phyloP scores from a whole-genome alignment of 2,113 vertebrate genomes.

The Rhegmatorhina hoffmannsi region DNA sequence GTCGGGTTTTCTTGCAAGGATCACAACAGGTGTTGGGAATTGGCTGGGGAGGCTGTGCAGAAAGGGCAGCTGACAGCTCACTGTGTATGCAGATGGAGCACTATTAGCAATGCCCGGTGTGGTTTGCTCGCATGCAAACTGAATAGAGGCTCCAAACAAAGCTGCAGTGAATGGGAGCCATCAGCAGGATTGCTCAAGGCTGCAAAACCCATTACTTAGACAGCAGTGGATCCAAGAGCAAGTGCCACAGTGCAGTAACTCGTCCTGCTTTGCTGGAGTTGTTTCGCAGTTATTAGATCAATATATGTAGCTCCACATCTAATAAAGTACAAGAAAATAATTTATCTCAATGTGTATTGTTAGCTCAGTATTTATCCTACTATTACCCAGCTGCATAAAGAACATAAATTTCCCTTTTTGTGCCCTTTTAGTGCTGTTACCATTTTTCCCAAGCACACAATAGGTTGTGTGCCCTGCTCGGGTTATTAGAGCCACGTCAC shows the following conservation, averaged over 20 bases:
- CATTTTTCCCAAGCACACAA: neutral
- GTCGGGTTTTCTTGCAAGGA: neutral
- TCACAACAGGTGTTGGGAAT: conserved; percentile 41
- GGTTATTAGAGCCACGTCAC: neutral
- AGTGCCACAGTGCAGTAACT: neutral
- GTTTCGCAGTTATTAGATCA: neutral
- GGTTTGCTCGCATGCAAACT: conserved; percentile 30
- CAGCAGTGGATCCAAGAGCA: neutral
- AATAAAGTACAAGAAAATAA: neutral
- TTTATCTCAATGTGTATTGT: neutral
- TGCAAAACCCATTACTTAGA: conserved; percentile 31
- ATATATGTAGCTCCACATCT: neutral
- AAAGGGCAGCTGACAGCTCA: conserved; percentile 32
- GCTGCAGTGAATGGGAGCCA: conserved; percentile 24
- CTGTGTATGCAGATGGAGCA: conserved; percentile 33
- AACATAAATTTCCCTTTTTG: neutral
- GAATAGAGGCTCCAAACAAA: neutral
- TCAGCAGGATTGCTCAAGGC: conserved; percentile 38
- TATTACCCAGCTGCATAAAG: neutral
- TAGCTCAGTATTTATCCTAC: neutral
- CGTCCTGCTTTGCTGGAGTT: conserved; percentile 19
- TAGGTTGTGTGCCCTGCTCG: neutral
- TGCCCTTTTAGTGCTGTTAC: neutral
- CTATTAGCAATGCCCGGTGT: conserved; percentile 29
- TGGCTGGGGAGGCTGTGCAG: conserved; percentile 40